Conservation (phyloP, 1,140 invertebrate genomes). For the Pseudachorutes palmiensis region DNA sequence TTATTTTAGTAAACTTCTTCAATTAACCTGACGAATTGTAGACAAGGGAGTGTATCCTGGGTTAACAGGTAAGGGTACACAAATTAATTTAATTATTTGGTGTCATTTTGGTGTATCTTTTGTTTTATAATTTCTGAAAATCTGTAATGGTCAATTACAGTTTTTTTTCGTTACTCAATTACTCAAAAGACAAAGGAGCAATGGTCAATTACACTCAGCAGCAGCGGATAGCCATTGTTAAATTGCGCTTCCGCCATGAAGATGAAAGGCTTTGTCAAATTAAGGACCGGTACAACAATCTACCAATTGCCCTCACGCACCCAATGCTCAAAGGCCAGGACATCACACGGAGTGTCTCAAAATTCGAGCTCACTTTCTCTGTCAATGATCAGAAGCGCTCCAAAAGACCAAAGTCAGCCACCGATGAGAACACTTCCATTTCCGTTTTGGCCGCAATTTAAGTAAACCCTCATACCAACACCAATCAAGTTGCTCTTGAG, state of each 20-base stretch:
- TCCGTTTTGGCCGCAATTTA: neutral
- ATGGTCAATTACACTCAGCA: neutral
- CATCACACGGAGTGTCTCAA: neutral
- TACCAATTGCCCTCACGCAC: neutral
- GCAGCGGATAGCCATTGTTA: neutral
- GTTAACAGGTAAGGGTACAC: no score
- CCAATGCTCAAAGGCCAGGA: neutral
- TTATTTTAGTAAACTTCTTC: no score
- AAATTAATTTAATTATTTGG: no score
- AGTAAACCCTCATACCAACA: neutral
- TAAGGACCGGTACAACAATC: neutral
- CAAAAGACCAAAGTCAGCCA: neutral
- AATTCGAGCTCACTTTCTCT: neutral
- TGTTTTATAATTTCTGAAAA: no score
- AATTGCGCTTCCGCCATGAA: neutral
- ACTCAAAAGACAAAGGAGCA: no score
- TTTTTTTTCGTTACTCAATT: no score
- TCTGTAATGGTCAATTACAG: no score
- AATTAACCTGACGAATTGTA: no score
- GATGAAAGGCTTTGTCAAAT: neutral
- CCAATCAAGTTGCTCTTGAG: neutral
- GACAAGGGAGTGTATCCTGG: no score
- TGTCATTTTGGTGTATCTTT: no score
- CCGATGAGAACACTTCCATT: neutral
- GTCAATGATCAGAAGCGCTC: neutral